These are phyloP conservation scores for Sebastes iracundus DNA, from an alignment of 2,797 vertebrate genomes.

Conservation along the genomic window DNA sequence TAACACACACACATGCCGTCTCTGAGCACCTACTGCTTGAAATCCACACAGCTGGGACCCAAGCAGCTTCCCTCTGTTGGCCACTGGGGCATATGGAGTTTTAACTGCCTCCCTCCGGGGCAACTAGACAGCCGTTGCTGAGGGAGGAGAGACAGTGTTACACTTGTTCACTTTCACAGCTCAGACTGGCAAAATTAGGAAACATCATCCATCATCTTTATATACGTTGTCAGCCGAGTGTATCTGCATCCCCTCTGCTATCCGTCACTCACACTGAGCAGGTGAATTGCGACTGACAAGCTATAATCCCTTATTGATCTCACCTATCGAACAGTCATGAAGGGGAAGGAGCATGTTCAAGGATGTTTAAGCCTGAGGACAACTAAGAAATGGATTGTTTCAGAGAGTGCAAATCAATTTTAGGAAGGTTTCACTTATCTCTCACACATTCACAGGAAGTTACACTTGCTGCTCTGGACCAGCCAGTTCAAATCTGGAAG, in stretches of 20 bases:
- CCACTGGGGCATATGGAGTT: constrained; percentile 38
- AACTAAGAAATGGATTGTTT: constrained; percentile 45
- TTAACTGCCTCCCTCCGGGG: constrained; percentile 47
- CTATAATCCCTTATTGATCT: constrained; percentile 57
- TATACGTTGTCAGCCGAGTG: neutral
- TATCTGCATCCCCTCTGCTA: neutral
- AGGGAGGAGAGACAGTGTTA: constrained; percentile 11
- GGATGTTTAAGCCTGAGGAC: constrained; percentile 49
- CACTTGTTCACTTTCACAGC: constrained; percentile 14
- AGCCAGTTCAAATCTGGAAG: constrained; percentile 22
- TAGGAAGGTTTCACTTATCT: constrained; percentile 39
- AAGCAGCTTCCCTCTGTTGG: constrained; percentile 21
- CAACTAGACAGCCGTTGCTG: constrained; percentile 35
- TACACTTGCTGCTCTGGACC: neutral
- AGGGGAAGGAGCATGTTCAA: constrained; percentile 38
- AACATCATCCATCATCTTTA: neutral
- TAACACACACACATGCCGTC: constrained; percentile 25
- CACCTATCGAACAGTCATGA: constrained; percentile 42
- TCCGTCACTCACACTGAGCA: constrained; percentile 12
- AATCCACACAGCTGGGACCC: constrained; percentile 46
- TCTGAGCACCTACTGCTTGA: constrained; percentile 27
- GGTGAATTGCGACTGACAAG: constrained; percentile 29
- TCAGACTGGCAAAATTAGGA: neutral
- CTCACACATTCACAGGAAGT: constrained; percentile 3
- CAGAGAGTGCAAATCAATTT: constrained; percentile 46